phyloP scores from a whole-genome alignment of 2,888 invertebrate species.

The Belgica antarctica region DNA sequence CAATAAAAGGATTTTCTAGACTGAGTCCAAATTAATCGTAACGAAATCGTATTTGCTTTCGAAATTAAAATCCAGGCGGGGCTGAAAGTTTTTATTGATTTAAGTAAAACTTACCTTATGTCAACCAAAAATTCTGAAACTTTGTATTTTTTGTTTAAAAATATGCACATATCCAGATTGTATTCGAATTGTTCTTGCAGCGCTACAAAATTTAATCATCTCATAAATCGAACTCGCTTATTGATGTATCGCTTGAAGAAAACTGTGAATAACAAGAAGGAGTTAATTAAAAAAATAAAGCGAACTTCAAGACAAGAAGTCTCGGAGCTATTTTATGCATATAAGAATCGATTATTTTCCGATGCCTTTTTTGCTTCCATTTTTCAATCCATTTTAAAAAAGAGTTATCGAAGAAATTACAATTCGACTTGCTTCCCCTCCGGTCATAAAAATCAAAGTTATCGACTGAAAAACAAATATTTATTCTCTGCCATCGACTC shows the following conservation, averaged over 20 bases:
- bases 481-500: constrained; percentile 21
- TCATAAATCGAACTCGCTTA: constrained; percentile 7
- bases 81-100: no score
- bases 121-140: no score
- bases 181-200: no score
- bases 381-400: neutral
- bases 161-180: no score
- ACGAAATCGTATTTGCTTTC: constrained; percentile 11
- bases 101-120: no score
- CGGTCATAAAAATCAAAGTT: constrained; percentile 38
- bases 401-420: neutral
- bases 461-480: constrained; percentile 41
- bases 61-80: constrained; percentile 19
- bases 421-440: constrained; percentile 7
- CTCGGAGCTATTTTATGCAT: constrained; percentile 26
- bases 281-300: constrained; percentile 30
- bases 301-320: constrained; percentile 34
- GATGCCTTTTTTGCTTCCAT: neutral
- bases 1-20: constrained; percentile 12
- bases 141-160: no score
- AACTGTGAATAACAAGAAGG: constrained; percentile 9
- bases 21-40: neutral
- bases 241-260: constrained; percentile 22
- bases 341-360: constrained; percentile 32
- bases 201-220: neutral